Evolutionary conservation across 2,888 invertebrate species (phyloP).

Genomic region (Patella depressa): DNA sequence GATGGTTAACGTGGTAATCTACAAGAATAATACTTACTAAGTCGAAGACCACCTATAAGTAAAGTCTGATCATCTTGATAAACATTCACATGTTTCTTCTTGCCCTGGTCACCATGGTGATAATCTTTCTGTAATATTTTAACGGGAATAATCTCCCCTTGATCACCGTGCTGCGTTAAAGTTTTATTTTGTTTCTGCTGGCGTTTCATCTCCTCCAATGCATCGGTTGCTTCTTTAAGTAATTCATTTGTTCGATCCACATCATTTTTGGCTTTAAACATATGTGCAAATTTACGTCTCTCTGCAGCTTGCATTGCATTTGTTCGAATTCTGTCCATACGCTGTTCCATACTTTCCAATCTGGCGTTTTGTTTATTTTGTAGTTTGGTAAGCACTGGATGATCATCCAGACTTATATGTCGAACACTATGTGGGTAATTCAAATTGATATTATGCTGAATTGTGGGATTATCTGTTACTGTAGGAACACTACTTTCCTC

Average conservation of each 20-base stretch:
- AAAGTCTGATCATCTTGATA: not conserved
- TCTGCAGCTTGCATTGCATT: slow-evolving; percentile 62
- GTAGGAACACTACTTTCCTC: not conserved
- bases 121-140: slow-evolving; percentile 46
- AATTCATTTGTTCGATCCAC: slow-evolving; percentile 46
- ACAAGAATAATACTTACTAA: slow-evolving; percentile 4
- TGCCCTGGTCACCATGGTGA: slow-evolving; percentile 15
- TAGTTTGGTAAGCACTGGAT: slow-evolving; percentile 57
- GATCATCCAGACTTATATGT: slow-evolving; percentile 53
- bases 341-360: slow-evolving; percentile 58
- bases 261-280: slow-evolving; percentile 55
- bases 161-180: slow-evolving; percentile 37
- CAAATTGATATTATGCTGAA: not conserved
- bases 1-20: too few species aligned
- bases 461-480: not conserved
- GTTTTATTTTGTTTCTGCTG: slow-evolving; percentile 28
- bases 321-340: slow-evolving; percentile 55
- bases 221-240: slow-evolving; percentile 51
- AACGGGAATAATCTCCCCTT: slow-evolving; percentile 64
- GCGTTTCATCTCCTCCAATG: slow-evolving; percentile 42
- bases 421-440: slow-evolving; percentile 32
- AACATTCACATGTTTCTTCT: not conserved
- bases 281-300: slow-evolving; percentile 58
- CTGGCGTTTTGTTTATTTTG: slow-evolving; percentile 63
- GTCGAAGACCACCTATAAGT: not conserved